Conservation (phyloP, 2,113 vertebrate species). For the Setophaga kirtlandii region DNA sequence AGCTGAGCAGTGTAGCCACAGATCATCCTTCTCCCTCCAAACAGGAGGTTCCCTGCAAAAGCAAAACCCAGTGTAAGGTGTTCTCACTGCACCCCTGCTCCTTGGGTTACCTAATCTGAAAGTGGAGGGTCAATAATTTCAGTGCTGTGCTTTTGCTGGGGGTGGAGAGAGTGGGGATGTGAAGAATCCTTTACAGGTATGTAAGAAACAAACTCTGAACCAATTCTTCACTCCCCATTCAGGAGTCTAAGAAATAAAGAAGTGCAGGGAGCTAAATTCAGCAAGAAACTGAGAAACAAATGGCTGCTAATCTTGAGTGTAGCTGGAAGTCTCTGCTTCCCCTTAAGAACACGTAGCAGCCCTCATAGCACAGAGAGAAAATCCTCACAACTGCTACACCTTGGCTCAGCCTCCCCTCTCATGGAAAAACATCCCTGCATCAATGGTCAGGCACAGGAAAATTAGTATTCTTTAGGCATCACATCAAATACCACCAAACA, state of each 20-base stretch:
- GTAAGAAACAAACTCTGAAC: not conserved
- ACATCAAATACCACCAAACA: not conserved
- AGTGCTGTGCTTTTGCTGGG: not conserved
- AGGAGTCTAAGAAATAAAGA: not conserved
- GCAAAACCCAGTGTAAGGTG: not conserved
- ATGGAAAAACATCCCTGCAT: not conserved
- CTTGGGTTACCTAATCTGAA: not conserved
- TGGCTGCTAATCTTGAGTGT: not conserved
- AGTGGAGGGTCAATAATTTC: rapidly evolving
- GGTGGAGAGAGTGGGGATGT: not conserved
- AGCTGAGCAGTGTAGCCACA: not conserved
- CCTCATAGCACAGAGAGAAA: not conserved
- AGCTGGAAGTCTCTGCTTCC: not conserved
- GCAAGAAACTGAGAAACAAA: not conserved
- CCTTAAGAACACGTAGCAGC: not conserved
- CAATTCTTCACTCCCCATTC: not conserved
- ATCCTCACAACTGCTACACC: not conserved
- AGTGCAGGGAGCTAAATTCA: not conserved
- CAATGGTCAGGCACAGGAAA: not conserved
- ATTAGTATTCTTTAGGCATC: not conserved
- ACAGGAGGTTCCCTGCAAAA: not conserved
- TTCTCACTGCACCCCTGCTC: not conserved
- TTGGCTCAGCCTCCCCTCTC: not conserved
- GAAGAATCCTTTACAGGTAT: not conserved
- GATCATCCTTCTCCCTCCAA: not conserved